Conservation (phyloP, 2,888 invertebrate species). For the Philopedon plagiatum region DNA sequence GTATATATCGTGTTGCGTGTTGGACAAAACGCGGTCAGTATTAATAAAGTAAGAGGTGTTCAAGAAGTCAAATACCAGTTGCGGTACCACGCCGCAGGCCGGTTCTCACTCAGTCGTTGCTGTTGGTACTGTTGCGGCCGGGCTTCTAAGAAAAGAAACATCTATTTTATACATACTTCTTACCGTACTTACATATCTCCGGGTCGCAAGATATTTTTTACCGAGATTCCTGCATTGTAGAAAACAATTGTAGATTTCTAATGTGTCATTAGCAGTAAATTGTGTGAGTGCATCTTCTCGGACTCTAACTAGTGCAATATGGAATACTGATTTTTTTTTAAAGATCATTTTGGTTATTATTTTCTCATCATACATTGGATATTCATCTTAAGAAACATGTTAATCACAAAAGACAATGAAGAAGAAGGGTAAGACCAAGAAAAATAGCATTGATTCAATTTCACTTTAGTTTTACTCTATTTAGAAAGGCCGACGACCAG, state of each 20-base stretch:
- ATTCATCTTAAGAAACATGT: slow-evolving; percentile 3
- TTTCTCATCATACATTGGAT: background rate
- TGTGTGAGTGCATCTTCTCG: background rate
- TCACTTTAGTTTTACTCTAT: background rate
- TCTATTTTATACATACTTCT: background rate
- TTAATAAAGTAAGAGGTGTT: slow-evolving; percentile 32
- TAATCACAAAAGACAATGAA: slow-evolving; percentile 41
- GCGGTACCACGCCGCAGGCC: slow-evolving; percentile 18
- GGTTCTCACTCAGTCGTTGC: slow-evolving; percentile 28
- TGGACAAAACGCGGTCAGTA: slow-evolving; percentile 38
- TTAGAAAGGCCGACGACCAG: no score
- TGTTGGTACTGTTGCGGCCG: slow-evolving; percentile 8
- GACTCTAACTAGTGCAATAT: background rate
- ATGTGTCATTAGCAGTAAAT: background rate
- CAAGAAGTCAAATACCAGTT: slow-evolving; percentile 41
- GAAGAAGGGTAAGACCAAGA: slow-evolving; percentile 40
- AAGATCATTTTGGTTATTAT: background rate
- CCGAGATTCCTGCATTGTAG: background rate
- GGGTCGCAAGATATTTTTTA: background rate
- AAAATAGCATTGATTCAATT: background rate
- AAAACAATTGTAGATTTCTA: background rate
- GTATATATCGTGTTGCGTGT: background rate
- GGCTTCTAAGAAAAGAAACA: slow-evolving; percentile 7
- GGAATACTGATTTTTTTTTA: background rate
- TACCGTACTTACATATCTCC: background rate